phyloP scores from a whole-genome alignment of 2,888 invertebrate genomes.

The Caenorhabditis sp. region DNA sequence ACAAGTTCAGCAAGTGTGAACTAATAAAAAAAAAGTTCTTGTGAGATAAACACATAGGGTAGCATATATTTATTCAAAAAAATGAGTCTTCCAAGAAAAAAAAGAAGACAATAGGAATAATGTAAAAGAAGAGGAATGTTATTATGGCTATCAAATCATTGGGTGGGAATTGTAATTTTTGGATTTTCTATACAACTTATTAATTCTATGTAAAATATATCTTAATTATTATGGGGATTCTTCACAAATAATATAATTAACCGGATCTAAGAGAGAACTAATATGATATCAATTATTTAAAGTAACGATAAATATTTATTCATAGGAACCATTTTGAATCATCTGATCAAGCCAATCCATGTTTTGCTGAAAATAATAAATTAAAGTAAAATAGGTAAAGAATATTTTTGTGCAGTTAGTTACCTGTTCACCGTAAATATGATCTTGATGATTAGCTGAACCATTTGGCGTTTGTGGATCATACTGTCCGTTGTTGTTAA shows the following conservation, averaged over 20 bases:
- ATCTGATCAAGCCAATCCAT: constrained; percentile 8
- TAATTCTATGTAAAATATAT: not conserved
- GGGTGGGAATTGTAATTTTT: not conserved
- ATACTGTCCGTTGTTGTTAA: constrained; percentile 6
- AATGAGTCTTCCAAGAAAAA: not conserved
- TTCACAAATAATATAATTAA: not conserved
- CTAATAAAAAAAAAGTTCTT: too few relatives aligned
- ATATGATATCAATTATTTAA: not conserved
- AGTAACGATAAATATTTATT: not conserved
- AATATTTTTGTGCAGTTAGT: too few relatives aligned
- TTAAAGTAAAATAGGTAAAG: not conserved
- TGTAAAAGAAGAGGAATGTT: not conserved
- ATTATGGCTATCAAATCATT: constrained; percentile 1
- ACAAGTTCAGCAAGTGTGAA: too few relatives aligned
- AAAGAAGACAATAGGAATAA: not conserved
- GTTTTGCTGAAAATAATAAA: constrained; percentile 2
- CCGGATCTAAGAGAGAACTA: not conserved
- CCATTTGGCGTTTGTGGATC: not conserved
- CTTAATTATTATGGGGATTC: not conserved
- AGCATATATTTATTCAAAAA: not conserved
- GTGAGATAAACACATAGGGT: not conserved
- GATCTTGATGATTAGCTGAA: not conserved
- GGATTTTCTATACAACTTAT: not conserved
- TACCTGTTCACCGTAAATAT: not conserved
- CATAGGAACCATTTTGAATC: constrained; percentile 1